Evolutionary conservation across 2,113 vertebrate species (phyloP).

Genomic region (Oryzias celebensis): DNA sequence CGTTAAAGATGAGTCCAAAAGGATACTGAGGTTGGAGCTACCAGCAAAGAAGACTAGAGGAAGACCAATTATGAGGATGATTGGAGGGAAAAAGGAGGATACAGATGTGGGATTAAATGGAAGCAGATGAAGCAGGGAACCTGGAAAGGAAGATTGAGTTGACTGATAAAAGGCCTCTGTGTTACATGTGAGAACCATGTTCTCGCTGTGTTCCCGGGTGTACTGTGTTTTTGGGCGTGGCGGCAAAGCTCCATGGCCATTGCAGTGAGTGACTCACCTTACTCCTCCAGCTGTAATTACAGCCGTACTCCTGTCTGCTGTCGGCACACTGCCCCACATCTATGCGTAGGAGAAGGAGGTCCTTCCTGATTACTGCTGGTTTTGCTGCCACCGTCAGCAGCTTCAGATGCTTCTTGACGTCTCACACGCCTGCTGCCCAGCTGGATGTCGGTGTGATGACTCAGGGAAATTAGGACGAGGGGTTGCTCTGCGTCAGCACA

Average conservation of each 20-base stretch:
- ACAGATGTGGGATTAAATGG: too few species aligned
- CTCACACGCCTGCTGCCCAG: conserved; percentile 2
- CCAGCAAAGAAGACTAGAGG: too few species aligned
- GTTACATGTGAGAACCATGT: not conserved
- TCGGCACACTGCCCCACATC: conserved; percentile 24
- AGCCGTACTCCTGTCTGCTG: conserved; percentile 20
- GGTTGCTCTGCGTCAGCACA: too few species aligned
- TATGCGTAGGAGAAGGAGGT: conserved; percentile 12
- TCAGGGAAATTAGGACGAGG: too few species aligned
- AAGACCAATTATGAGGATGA: too few species aligned
- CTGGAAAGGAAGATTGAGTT: too few species aligned
- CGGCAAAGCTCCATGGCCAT: conserved; percentile 17
- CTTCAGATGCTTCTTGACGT: conserved; percentile 15
- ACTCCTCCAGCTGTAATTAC: conserved; percentile 51
- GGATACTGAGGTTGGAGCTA: too few species aligned
- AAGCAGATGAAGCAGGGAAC: too few species aligned
- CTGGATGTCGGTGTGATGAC: too few species aligned
- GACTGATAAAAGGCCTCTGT: conserved; percentile 21
- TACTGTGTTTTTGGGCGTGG: conserved; percentile 9
- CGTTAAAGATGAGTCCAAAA: too few species aligned
- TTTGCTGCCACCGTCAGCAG: conserved; percentile 6
- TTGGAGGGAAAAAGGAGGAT: too few species aligned
- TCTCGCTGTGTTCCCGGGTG: conserved; percentile 5
- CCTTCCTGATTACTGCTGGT: conserved; percentile 24
- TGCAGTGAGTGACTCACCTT: conserved; percentile 63